Evolutionary conservation across 2,797 vertebrate species (phyloP), one percentile per base, ranked within the genome.

Genomic region (Austrolebias charrua): DNA sequence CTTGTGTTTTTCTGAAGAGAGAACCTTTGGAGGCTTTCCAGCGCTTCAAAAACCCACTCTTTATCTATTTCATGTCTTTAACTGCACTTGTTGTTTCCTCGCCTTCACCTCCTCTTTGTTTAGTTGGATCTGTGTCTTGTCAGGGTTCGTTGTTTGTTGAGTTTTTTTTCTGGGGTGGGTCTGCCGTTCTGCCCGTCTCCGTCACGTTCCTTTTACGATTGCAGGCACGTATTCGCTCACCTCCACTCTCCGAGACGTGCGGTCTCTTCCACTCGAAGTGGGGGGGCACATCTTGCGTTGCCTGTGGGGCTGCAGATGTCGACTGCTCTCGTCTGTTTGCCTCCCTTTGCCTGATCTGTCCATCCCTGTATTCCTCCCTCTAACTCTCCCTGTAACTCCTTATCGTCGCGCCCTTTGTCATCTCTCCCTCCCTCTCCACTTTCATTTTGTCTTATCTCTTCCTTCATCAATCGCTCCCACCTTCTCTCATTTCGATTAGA

Each of bases 281-380:
- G 69, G 72, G 73, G 60, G 75, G 65, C 71, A 43, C 63, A 55
- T 78, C 72, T 74, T 68, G 77, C 81, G 33, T 79, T 67, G 80
- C 83, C 80, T 62, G 63, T 82, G 81, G 84, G 78, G 74, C 69
- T 81, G 79, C 82, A 84, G 82, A 76, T 85, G 82, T 86, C 78
- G 80, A 61, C 64, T 64, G 64, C 81, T 73, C 60, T 54, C 71
- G 67, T 80, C 81, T 69, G 48, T 62, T 75, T 69, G 73, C 71
- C 72, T 72, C 70, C 61, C 60, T 63, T 63, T 14, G 0, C 20
- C 35, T 78, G 66, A 75, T 73, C 67, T 60, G 62, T 78, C 76
- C 76, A 60, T 76, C 64, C 49, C 49, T 66, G 60, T 70, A 63
- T 73, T 58, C 63, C 63, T 53, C 53, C 58, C 60, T 63, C 72